These are phyloP conservation scores for Meda fulgida DNA, from an alignment of 2,797 vertebrate species.

Conservation along the genomic window DNA sequence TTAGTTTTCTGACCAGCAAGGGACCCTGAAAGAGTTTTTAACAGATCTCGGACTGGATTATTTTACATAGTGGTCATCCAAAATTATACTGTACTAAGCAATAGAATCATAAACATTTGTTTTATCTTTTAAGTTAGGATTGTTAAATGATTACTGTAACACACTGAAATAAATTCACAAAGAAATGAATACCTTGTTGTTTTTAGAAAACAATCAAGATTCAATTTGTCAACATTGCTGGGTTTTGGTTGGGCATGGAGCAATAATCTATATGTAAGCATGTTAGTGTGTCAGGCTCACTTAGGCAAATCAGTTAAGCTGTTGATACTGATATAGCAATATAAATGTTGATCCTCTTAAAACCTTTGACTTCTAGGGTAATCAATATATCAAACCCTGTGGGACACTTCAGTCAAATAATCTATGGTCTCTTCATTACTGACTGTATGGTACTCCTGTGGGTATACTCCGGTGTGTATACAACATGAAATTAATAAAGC, in stretches of 20 bases:
- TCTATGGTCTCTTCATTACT: constrained; percentile 29
- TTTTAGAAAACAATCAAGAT: neutral
- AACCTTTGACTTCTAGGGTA: neutral
- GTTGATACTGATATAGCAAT: constrained; percentile 26
- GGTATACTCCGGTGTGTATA: constrained; percentile 1
- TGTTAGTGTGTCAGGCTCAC: neutral
- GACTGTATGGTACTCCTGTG: neutral
- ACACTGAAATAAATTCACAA: neutral
- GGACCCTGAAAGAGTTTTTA: neutral
- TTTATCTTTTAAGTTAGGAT: neutral
- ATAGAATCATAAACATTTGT: neutral
- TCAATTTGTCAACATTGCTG: neutral
- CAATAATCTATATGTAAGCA: neutral
- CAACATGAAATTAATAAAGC: constrained; percentile 12
- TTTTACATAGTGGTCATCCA: neutral
- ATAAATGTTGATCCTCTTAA: constrained; percentile 25
- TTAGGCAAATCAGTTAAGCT: neutral
- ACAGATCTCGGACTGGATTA: neutral
- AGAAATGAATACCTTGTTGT: neutral
- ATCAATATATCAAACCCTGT: constrained; percentile 3
- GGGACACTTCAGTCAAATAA: constrained; percentile 26
- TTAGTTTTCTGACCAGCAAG: neutral
- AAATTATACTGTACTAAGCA: neutral
- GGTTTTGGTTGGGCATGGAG: constrained; percentile 1
- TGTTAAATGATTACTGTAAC: neutral